Base-by-base conservation (phyloP, 1,140 invertebrate genomes). In the Platyscapa corneri region DNA sequence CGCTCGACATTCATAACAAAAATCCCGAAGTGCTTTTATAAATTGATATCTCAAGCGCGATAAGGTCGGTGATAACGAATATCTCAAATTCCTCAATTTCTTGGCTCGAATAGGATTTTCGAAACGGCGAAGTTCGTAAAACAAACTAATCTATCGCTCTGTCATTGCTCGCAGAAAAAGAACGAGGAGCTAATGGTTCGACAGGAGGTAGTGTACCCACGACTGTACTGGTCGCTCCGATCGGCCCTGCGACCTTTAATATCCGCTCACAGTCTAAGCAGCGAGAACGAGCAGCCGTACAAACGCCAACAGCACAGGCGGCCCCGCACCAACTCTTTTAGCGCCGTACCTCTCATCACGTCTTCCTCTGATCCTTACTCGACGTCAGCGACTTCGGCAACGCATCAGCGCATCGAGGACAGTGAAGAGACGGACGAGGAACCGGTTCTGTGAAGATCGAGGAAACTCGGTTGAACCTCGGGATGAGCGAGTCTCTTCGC, bases 201-300 rank as follows among this genome's bases (percentile, higher is more conserved):
- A 87, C 96, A 97, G 87, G 97, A 97, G 91, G 94, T 96, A n/a
- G 89, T 96, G 3, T 96, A 96, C 90, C 96, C 96, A 0, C 94
- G 94, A 34, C 89, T 97, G 0, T 97, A 96, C 88, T 93, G 94
- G 88, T 96, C 95, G 74, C 89, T 97, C 37, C 94, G 95, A 70
- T 94, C 95, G 3, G 96, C 96, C 8, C 91, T 97, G 30, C 94
- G 95, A 88, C 96, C 96, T 1, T 90, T 97, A 67, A 95, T 97
- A 86, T 89, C 90, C 5, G 90, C 91, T 0, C 89, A 90, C 16
- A 89, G 88, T n/a, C 88, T 89, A 23, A 74, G 80, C 34, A 65
- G 42, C 14, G 88, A 90, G 12, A 27, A 64, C 34, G 77, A 89
- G 39, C 78, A 78, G n/a, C 70, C 83, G 60, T 39, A 88, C 70